Base-by-base conservation (phyloP, 1,140 invertebrate genomes). In the Apis florea region DNA sequence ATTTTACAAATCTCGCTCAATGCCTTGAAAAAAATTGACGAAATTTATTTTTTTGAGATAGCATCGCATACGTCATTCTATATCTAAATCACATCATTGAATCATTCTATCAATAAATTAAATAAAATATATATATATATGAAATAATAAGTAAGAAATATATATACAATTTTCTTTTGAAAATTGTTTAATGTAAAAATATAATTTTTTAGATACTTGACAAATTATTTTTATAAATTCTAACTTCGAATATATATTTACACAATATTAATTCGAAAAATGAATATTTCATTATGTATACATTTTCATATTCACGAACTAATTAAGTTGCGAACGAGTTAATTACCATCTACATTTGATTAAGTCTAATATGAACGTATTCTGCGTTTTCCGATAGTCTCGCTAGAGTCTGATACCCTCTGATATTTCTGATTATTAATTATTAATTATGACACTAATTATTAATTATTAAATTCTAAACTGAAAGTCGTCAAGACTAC, bases 271-370 rank as follows among this genome's bases (percentile, higher is more conserved):
- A 63, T 19, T 11, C 24, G 13, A 19, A 47, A 59, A 71, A 71
- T 61, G 47, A 49, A 79, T 79, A 63, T 63, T 63, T 54, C 68
- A 71, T 53, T 79, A 40, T 12, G 10, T 21, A 63, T 10, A 49
- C 3, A 26, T 13, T 24, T 31, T 53, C 67, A 47, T 40, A 40
- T 40, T 40, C 31, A 51, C 26, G 47, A 71, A 63, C 47, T 79
- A 79, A 79, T 79, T 79, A 72, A 71, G 56, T 49, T 79, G 47
- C 56, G 17, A 63, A 79, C 15, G 19, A 71, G 24, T 17, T 63
- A 79, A 72, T 79, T 79, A 79, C 19, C 69, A 63, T 26, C 17
- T 58, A 40, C 47, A 13, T 21, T 19, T 51, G 17, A 79, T 72
- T 79, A 79, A 79, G 71, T 64, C 56, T 21, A 49, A 47, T 19